Evolutionary conservation across 2,113 vertebrate genomes (phyloP).

Genomic region (Synchiropus splendidus): DNA sequence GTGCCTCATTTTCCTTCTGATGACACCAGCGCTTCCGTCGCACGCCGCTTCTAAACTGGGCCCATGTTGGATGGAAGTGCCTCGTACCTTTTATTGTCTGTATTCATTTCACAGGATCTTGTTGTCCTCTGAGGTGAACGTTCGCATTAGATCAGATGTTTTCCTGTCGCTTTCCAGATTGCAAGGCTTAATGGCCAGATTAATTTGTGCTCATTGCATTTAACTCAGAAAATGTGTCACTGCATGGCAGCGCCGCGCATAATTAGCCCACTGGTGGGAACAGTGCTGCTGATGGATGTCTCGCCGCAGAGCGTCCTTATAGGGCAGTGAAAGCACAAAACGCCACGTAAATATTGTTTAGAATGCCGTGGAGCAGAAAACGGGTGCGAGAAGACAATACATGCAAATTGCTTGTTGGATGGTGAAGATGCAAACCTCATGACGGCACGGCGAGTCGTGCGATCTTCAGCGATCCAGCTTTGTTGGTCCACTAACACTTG

Average conservation of each 20-base stretch:
- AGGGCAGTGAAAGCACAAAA: conserved; percentile 1
- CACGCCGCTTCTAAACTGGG: conserved; percentile 35
- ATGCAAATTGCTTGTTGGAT: too few relatives aligned
- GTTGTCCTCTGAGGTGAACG: conserved; percentile 3
- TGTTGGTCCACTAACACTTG: too few relatives aligned
- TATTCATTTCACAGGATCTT: conserved; percentile 9
- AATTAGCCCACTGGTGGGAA: background rate
- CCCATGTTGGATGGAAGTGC: conserved; percentile 7
- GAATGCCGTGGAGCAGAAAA: too few relatives aligned
- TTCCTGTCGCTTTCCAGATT: conserved; percentile 2
- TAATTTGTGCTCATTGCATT: background rate
- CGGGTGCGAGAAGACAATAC: too few relatives aligned
- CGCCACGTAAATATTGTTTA: too few relatives aligned
- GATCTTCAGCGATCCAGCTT: too few relatives aligned
- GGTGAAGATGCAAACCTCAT: too few relatives aligned
- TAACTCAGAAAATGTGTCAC: background rate
- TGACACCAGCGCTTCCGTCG: conserved; percentile 43
- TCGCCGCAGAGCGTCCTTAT: background rate
- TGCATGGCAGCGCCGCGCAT: conserved; percentile 3
- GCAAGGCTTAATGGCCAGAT: background rate
- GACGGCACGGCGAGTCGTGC: too few relatives aligned
- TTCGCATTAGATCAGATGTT: background rate
- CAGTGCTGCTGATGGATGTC: conserved; percentile 7
- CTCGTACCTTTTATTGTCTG: background rate
- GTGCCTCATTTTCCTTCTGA: conserved; percentile 43